phyloP scores from a whole-genome alignment of 2,797 vertebrate species.

The Gastrophryne carolinensis region DNA sequence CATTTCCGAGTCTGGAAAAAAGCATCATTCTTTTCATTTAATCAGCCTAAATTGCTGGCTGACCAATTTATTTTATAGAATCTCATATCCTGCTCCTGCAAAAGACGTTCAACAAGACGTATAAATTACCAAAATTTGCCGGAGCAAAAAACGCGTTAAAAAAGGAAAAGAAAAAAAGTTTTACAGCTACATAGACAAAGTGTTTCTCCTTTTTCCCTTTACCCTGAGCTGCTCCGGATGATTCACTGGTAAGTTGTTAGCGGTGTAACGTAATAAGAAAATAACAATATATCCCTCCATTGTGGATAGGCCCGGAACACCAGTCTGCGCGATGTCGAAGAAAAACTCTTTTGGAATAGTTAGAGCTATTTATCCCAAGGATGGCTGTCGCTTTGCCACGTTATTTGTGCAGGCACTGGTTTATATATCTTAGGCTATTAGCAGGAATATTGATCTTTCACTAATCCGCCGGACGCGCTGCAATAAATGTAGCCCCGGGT shows the following conservation, averaged over 20 bases:
- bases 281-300: slow-evolving; percentile 58
- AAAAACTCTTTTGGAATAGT: slow-evolving; percentile 61
- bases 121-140: neutral
- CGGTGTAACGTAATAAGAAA: slow-evolving; percentile 61
- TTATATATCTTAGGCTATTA: slow-evolving; percentile 64
- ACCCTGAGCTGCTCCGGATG: slow-evolving; percentile 57
- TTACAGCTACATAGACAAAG: slow-evolving; percentile 37
- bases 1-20: slow-evolving; percentile 18
- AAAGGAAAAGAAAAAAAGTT: slow-evolving; percentile 20
- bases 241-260: slow-evolving; percentile 54
- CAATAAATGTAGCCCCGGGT: slow-evolving; percentile 55
- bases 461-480: slow-evolving; percentile 60
- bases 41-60: slow-evolving; percentile 29
- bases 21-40: slow-evolving; percentile 42
- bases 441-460: slow-evolving; percentile 64
- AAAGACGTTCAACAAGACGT: slow-evolving; percentile 29
- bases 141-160: neutral
- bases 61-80: slow-evolving; percentile 24
- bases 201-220: slow-evolving; percentile 33
- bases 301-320: slow-evolving; percentile 59
- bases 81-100: slow-evolving; percentile 4
- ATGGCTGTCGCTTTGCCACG: slow-evolving; percentile 64
- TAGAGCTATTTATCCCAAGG: slow-evolving; percentile 66
- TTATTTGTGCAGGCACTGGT: neutral
- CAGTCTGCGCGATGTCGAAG: slow-evolving; percentile 62